Conservation (phyloP, 2,888 invertebrate genomes). For the Platerodrilus igneus region DNA sequence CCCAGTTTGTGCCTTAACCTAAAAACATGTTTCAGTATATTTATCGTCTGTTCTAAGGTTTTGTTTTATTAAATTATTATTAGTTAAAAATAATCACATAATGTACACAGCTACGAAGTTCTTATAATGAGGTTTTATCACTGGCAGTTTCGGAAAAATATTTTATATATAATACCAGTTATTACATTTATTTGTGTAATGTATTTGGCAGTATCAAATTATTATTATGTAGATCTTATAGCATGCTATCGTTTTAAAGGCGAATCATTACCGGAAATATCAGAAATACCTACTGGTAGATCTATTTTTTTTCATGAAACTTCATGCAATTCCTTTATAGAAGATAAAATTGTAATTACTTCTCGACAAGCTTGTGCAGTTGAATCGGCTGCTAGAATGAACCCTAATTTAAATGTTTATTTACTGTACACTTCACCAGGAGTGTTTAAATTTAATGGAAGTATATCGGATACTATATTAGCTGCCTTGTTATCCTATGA, state of each 20-base stretch:
- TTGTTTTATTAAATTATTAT: too few relatives aligned
- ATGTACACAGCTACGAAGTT: too few relatives aligned
- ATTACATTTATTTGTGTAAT: too few relatives aligned
- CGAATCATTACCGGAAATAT: constrained; percentile 38
- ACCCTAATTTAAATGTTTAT: constrained; percentile 55
- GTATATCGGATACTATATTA: constrained; percentile 39
- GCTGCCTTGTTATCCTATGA: constrained; percentile 45
- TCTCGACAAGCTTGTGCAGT: constrained; percentile 63
- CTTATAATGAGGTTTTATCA: too few relatives aligned
- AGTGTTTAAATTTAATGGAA: constrained; percentile 29
- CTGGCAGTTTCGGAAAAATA: too few relatives aligned
- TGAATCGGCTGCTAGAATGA: constrained; percentile 61
- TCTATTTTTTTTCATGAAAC: constrained; percentile 67
- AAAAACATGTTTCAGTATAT: too few relatives aligned
- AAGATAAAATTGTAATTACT: constrained; percentile 48
- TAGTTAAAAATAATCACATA: too few relatives aligned
- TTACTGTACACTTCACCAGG: constrained; percentile 53
- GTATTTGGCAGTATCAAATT: too few relatives aligned
- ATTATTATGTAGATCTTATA: constrained; percentile 30
- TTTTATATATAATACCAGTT: too few relatives aligned
- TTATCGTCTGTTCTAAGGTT: too few relatives aligned
- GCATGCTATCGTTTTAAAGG: constrained; percentile 35
- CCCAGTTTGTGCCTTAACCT: too few relatives aligned
- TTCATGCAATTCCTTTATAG: constrained; percentile 50
- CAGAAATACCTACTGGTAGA: constrained; percentile 37